phyloP scores from a whole-genome alignment of 2,888 invertebrate genomes.

The Chrysolina americana region DNA sequence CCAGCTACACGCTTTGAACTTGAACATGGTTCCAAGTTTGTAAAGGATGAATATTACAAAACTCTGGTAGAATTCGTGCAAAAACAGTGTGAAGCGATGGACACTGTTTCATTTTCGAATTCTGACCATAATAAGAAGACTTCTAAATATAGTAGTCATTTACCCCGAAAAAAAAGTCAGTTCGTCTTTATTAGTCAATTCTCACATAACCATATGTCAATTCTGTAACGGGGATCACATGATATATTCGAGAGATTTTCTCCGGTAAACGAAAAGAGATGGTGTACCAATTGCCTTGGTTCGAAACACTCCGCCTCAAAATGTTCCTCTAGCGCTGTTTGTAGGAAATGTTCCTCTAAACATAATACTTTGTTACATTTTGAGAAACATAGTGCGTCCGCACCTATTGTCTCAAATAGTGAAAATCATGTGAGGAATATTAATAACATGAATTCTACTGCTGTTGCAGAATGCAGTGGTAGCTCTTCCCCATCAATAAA shows the following conservation, averaged over 20 bases:
- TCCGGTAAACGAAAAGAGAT: neutral
- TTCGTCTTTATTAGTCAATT: neutral
- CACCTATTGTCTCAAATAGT: neutral
- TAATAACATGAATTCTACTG: neutral
- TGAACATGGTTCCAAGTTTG: neutral
- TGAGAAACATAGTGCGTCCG: too few relatives aligned
- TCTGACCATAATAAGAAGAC: neutral
- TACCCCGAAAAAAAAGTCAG: neutral
- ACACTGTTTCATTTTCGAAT: neutral
- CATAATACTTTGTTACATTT: too few relatives aligned
- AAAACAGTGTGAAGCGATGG: neutral
- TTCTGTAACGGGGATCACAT: neutral
- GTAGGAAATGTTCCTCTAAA: too few relatives aligned
- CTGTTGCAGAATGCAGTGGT: neutral
- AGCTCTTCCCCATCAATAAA: neutral
- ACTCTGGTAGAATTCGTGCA: neutral
- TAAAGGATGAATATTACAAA: neutral
- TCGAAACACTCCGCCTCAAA: too few relatives aligned
- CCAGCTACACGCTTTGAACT: neutral
- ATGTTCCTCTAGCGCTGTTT: too few relatives aligned
- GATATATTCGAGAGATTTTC: neutral
- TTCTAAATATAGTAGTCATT: neutral
- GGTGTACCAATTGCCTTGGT: too few relatives aligned
- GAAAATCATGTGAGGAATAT: neutral
- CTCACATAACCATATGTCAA: neutral